Base-by-base conservation (phyloP, 2,797 vertebrate species). In the Carcharodon carcharias region DNA sequence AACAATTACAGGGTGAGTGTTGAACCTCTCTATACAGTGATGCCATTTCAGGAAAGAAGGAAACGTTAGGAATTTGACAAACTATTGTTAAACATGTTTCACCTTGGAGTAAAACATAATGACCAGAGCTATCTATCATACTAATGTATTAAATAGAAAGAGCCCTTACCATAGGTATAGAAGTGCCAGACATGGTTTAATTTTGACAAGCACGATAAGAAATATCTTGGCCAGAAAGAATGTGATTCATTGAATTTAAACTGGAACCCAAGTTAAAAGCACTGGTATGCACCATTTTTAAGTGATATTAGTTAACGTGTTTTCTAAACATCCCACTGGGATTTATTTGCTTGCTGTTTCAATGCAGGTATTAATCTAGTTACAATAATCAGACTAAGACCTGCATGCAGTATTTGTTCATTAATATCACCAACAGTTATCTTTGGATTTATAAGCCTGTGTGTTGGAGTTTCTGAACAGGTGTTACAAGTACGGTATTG, bases 1-100 rank as follows among this genome's bases (percentile, higher is more conserved):
- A 97, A 98, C 99, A 96, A 98, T 99, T 96, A 97, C 97, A 5
- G 99, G 99, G 99, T 99, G 97, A 98, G 99, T 97, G 50, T 63
- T 3, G 7, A 71, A 73, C 18, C 63, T n/a, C 18, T 67, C 88
- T 35, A 89, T 14, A 35, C 18, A 21, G 35, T 7, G 16, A 21
- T 65, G 58, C 16, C 35, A 40, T 40, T 18, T 63, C n/a, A 45
- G 63, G 11, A 31, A 93, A 7, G n/a, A 67, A 91, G 61, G 63
- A 45, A 28, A 45, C 12, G 18, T 23, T 93, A 45, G 35, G 40
- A 45, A 93, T 93, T 67, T 67, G 91, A 45, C 1, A 23, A 93
- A 63, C n/a, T 11, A 45, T 40, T 58, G 3, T 61, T 63, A 63
- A 82, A 82, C n/a, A 40, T 85, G 6, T 23, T 85, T 85, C 18